phyloP scores from a whole-genome alignment of 2,113 vertebrate species.

The Steatornis caripensis region DNA sequence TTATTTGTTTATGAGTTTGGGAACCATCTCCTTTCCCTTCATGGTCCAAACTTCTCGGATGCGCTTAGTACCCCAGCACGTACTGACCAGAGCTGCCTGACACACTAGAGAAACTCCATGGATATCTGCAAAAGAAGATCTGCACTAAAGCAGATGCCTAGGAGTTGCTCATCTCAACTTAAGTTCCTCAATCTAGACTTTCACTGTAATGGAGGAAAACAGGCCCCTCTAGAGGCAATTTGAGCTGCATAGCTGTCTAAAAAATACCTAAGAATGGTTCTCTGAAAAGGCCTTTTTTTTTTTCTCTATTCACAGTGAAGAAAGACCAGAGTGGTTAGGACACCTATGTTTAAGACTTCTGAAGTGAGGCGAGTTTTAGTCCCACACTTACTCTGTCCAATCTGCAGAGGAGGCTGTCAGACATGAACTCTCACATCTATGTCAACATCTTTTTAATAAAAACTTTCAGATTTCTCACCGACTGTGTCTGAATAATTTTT shows the following conservation, averaged over 20 bases:
- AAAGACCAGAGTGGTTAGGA: background rate
- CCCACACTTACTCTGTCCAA: background rate
- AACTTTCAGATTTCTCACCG: background rate
- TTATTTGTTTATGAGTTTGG: background rate
- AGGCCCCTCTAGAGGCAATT: constrained; percentile 42
- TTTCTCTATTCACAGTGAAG: background rate
- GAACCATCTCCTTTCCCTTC: background rate
- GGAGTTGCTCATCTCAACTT: background rate
- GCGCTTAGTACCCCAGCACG: background rate
- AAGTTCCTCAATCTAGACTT: background rate
- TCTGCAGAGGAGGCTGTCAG: background rate
- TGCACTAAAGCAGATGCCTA: background rate
- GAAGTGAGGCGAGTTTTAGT: background rate
- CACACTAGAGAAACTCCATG: background rate
- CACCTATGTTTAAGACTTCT: background rate
- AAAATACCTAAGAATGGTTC: background rate
- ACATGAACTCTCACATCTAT: background rate
- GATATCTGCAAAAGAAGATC: background rate
- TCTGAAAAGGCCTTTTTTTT: background rate
- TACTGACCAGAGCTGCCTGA: background rate
- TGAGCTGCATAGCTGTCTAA: background rate
- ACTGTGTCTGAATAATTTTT: background rate
- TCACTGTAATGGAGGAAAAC: constrained; percentile 7
- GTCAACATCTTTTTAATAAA: background rate
- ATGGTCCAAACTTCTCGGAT: background rate